Base-by-base conservation (phyloP, 1,140 invertebrate genomes). In the Triops cancriformis region DNA sequence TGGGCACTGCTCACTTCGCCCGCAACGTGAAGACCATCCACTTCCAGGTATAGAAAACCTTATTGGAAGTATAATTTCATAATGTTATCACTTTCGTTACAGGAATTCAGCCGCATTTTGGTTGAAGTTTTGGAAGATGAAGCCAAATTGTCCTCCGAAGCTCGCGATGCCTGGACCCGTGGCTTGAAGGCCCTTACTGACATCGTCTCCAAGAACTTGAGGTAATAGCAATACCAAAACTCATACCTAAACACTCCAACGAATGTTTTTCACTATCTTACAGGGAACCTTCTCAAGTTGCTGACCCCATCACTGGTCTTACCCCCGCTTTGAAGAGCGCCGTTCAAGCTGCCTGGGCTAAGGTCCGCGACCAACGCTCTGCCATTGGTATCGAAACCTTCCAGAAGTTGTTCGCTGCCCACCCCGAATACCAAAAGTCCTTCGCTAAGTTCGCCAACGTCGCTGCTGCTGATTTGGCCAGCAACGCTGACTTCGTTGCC, bases 391-490 rank as follows among this genome's bases (percentile, higher is more conserved):
- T 31, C 14, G 73, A 74, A 26, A 41, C 26, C 26, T 74, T 23
- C 18, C 73, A 83, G 76, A 83, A 91, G 82, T 88, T 89, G 77
- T 91, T 92, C 82, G 83, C 83, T 73, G 85, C 85, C 26, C 84
- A 89, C 83, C 91, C 91, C 1, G 83, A 90, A 7, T 85, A 89
- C 72, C 88, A 89, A 79, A 82, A 88, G 11, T 83, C 85, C 74
- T 93, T 93, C 82, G 42, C 43, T 18, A 76, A 76, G n/a, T 76
- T 76, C 75, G 42, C 75, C 26, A 26, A 10, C 26, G 42, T 72
- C 23, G 43, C 75, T 28, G 75, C 31, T 51, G 73, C 37, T 37
- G 26, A 31, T 18, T 26, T 76, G 42, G 3, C 41, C 41, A 42
- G 26, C n/a, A 28, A 76, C 11, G 75, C 7, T 26, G 75, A 76